Evolutionary conservation across 2,797 vertebrate genomes (phyloP), one percentile per base, ranked within the genome.

Genomic region (Neostethus bicornis): DNA sequence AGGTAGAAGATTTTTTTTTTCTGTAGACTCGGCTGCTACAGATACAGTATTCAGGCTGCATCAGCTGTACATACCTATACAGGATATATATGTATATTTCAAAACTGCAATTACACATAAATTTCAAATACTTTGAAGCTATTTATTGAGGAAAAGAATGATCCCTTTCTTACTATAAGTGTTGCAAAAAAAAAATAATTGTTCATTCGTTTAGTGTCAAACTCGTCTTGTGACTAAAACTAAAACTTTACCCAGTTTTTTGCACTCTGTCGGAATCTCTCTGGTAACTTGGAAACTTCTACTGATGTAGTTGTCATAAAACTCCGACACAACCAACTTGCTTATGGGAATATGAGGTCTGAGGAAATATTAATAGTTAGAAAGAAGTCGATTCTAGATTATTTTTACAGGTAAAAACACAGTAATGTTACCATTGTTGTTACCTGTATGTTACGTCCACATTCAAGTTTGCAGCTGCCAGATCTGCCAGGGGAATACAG

Each of bases 371-470:
- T 0, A 0, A 32, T 3, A 17, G 3, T 17, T 2, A 23, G 2
- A 41, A 11, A 14, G 48, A 2, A 23, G 53, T 4, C 16, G 5
- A 31, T 8, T 29, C 2, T 43, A 49, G 19, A 3, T 8, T 4
- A 55, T 21, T 13, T n/a, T 21, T 13, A 13, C 19, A 66, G 16
- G 24, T 29, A 4, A 34, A 21, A 21, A 12, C 34, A 17, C 20
- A 23, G 2, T 8, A 26, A 25, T 4, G 7, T 10, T 13, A 7
- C 31, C 5, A 32, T 34, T 2, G 26, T 32, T n/a, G 50, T 19
- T 88, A 98, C 97, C 95, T 96, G 92, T 98, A 98, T 59, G 96
- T 96, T 95, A 96, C 96, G 90, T 99, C 97, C 66, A 98, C 94
- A 56, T 93, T 93, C 58, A 98, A 85, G 81, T 91, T 96, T 75